A percentile compares a stretch with the other conserved stretches of the same genome.
Evolutionary conservation across 92 coral and sea anemone species (phyloP).

Genomic region (Paramuricea clavata): DNA sequence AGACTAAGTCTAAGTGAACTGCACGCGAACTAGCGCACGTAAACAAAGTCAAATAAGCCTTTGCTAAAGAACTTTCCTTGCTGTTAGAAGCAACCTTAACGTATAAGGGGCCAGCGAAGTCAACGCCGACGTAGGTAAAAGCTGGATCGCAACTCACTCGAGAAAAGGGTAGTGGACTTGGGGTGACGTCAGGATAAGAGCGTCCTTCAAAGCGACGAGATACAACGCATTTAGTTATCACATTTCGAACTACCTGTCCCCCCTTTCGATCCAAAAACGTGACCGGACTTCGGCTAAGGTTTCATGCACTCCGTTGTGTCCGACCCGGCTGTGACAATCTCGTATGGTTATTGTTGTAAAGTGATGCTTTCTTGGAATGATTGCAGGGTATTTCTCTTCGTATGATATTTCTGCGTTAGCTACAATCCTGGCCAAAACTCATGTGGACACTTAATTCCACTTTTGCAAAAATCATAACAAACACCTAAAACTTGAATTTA

Average conservation of each 20-base stretch:
- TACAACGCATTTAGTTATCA: neutral
- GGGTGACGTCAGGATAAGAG: neutral
- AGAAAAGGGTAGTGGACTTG: neutral
- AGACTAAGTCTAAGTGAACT: neutral
- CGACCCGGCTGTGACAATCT: no score
- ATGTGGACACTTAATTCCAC: no score
- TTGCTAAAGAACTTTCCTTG: neutral
- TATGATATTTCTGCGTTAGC: no score
- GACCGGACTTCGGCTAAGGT: no score
- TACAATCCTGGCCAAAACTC: no score
- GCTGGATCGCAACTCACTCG: neutral
- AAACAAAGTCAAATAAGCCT: neutral
- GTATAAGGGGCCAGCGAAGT: neutral
- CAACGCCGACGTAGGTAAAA: no score
- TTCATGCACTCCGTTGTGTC: no score
- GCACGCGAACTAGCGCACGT: slow-evolving; percentile 6
- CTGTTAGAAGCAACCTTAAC: neutral
- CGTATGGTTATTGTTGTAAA: no score
- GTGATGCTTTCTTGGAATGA: no score
- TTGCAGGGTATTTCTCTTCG: no score
- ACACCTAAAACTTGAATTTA: no score
- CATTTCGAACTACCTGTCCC: neutral
- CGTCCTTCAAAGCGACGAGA: neutral
- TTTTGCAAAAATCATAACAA: no score
- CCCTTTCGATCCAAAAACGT: neutral